These are phyloP conservation scores for Danio kyathit DNA, from an alignment of 2,797 vertebrate genomes.

Conservation along the genomic window DNA sequence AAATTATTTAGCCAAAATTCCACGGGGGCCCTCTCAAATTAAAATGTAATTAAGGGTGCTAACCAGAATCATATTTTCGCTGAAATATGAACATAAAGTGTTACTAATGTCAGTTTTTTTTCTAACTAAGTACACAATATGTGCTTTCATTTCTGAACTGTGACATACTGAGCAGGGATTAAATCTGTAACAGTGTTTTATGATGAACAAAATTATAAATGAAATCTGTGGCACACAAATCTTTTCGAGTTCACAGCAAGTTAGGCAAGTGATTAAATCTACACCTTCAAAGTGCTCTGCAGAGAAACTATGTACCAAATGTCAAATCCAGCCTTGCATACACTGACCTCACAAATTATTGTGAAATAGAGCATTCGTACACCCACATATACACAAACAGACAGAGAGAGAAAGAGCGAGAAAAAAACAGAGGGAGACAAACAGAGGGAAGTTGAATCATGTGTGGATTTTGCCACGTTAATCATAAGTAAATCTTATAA, in stretches of 20 bases:
- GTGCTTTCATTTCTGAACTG: slow-evolving; percentile 16
- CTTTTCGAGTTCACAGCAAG: background rate
- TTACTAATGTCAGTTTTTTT: slow-evolving; percentile 19
- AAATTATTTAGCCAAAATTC: slow-evolving; percentile 48
- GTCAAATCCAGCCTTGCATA: slow-evolving; percentile 1
- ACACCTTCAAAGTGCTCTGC: background rate
- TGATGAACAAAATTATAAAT: background rate
- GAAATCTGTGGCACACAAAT: background rate
- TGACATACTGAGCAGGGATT: slow-evolving; percentile 7
- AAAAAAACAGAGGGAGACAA: background rate
- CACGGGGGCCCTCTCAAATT: slow-evolving; percentile 43
- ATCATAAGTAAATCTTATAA: background rate
- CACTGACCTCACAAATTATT: slow-evolving; percentile 30
- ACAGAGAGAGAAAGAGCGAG: background rate
- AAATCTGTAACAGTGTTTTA: background rate
- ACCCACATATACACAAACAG: slow-evolving; percentile 17
- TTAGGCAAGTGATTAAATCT: background rate
- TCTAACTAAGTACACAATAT: background rate
- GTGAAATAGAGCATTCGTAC: slow-evolving; percentile 15
- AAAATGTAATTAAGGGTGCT: slow-evolving; percentile 43
- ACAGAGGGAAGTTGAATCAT: slow-evolving; percentile 24
- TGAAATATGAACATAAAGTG: slow-evolving; percentile 27
- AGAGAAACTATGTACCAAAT: background rate
- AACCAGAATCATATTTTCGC: slow-evolving; percentile 42
- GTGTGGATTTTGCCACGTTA: slow-evolving; percentile 16